Conservation (phyloP, 2,797 vertebrate species). For the Decapterus maruadsi region DNA sequence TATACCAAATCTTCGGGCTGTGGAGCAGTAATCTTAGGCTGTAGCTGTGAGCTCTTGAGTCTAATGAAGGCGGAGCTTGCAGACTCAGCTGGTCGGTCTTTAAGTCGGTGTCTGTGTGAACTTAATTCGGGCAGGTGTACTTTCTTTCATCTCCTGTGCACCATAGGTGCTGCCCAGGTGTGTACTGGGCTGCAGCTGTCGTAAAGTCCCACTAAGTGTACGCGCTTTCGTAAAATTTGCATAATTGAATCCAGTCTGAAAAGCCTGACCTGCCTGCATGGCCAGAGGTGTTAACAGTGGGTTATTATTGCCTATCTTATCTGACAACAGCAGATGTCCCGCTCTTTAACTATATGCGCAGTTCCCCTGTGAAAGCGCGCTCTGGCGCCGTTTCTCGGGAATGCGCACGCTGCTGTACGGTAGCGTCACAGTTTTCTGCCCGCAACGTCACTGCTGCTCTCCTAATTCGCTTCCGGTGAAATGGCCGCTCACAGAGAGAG, state of each 20-base stretch:
- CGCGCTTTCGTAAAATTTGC: not conserved
- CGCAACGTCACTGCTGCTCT: conserved; percentile 28
- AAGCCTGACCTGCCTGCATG: not conserved
- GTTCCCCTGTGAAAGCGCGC: conserved; percentile 33
- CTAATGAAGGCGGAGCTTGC: conserved; percentile 2
- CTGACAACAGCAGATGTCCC: not conserved
- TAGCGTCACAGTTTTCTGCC: conserved; percentile 39
- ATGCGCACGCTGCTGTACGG: conserved; percentile 49
- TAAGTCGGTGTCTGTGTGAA: conserved; percentile 7
- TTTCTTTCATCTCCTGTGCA: not conserved
- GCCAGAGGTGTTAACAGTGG: not conserved
- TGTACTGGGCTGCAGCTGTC: conserved; percentile 10
- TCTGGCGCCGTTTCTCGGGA: conserved; percentile 6
- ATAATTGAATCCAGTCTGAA: conserved; percentile 1
- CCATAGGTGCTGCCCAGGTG: not conserved
- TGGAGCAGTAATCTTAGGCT: not conserved
- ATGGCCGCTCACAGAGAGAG: conserved; percentile 78
- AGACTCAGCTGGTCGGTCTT: conserved; percentile 6
- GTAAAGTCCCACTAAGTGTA: not conserved
- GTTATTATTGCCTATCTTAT: not conserved
- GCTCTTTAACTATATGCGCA: not conserved
- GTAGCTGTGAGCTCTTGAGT: not conserved
- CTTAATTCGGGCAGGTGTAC: not conserved
- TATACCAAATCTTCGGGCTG: not conserved
- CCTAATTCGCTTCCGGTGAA: conserved; percentile 76